Evolutionary conservation across 2,888 invertebrate genomes (phyloP), one percentile per base, ranked within the genome.

Genomic region (Thumatha senex): DNA sequence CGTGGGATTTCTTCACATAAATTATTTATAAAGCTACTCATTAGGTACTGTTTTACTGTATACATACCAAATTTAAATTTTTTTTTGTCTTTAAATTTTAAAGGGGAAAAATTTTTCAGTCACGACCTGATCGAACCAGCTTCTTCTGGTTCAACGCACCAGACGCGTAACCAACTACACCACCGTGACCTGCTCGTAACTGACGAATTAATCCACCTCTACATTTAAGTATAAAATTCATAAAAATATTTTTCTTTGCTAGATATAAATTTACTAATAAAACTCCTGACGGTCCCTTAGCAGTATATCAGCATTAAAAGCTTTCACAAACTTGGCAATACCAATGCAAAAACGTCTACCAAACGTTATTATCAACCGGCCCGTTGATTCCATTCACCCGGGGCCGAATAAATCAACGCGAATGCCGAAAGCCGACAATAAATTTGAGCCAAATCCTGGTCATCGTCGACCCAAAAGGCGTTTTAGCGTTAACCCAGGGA

Each of bases 371-470:
- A 86, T 86, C 84, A 76, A 73, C 65, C 69, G 67, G 68, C 59
- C 75, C 65, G 74, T 64, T 72, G 81, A 84, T 84, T 86, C 80
- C 76, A 80, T 83, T 83, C 81, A 76, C 76, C 76, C 73, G 49
- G 62, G 62, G 73, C 72, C 82, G 81, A 82, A 90, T 91, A 91
- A 90, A 90, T 91, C 90, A 90, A 82, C 76, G 81, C 76, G 78
- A 79, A 82, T 82, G 78, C 80, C 82, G 76, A 84, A 87, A 89
- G 81, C 87, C 90, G 80, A 79, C 90, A 80, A 90, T 90, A 90
- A 90, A 90, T 89, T 86, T 82, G 70, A 80, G 70, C 80, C 81
- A 86, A 89, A 88, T 86, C 84, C 89, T 91, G 91, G 91, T 89
- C 91, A 90, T 88, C 89, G 80, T 70, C 81, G 83, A 84, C 88